Conservation (phyloP, 2,888 invertebrate species). For the Glaucopsyche alexis region DNA sequence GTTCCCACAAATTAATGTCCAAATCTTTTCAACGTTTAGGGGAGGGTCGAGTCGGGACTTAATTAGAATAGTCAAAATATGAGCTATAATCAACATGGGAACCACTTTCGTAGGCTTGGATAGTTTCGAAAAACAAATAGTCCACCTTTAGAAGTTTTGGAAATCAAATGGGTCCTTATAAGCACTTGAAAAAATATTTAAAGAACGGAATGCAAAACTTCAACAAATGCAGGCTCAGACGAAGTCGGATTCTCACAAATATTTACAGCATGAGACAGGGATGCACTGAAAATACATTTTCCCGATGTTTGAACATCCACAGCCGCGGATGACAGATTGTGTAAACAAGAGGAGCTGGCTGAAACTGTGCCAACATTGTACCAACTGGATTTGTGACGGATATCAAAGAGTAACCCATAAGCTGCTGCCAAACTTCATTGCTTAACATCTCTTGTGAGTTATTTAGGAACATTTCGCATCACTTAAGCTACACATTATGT, state of each 20-base stretch:
- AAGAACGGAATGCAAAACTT: neutral
- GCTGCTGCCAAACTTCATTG: neutral
- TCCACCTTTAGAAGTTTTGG: slow-evolving; percentile 2
- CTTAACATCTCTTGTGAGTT: neutral
- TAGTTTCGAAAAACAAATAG: slow-evolving; percentile 27
- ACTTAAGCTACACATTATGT: neutral
- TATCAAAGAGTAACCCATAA: neutral
- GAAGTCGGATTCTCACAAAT: neutral
- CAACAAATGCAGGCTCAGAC: neutral
- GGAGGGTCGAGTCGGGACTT: slow-evolving; percentile 57
- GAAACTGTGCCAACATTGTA: slow-evolving; percentile 18
- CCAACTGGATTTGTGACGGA: neutral
- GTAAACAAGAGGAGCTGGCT: slow-evolving; percentile 17
- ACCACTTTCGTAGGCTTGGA: slow-evolving; percentile 51
- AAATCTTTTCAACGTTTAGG: slow-evolving; percentile 50
- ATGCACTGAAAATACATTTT: slow-evolving; percentile 25
- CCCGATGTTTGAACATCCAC: slow-evolving; percentile 9
- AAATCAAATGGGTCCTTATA: neutral
- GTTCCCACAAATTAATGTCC: slow-evolving; percentile 71
- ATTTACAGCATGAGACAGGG: slow-evolving; percentile 1
- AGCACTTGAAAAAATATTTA: neutral
- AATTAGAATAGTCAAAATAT: slow-evolving; percentile 72
- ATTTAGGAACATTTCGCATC: neutral
- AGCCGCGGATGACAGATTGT: neutral
- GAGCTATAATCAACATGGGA: slow-evolving; percentile 65